phyloP scores from a whole-genome alignment of 2,888 invertebrate species.

The Ernsta delagoae region DNA sequence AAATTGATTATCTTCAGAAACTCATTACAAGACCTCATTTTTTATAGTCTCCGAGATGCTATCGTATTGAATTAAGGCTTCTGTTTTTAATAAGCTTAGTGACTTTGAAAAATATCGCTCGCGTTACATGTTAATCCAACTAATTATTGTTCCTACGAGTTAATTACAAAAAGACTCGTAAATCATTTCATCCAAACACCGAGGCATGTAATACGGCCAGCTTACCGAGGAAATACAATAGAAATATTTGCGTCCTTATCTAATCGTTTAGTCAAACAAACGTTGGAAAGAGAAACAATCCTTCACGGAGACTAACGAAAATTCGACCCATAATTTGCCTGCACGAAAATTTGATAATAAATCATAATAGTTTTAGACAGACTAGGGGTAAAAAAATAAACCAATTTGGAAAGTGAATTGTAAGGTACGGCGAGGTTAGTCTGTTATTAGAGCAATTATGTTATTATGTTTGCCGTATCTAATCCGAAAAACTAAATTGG shows the following conservation, averaged over 20 bases:
- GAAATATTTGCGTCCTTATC: constrained; percentile 64
- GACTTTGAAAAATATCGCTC: constrained; percentile 68
- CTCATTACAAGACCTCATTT: constrained; percentile 15
- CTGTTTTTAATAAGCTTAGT: constrained; percentile 57
- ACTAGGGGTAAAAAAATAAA: constrained; percentile 79
- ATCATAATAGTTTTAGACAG: constrained; percentile 84
- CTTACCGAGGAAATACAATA: constrained; percentile 72
- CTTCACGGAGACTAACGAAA: constrained; percentile 64
- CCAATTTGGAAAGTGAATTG: constrained; percentile 85
- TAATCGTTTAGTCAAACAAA: constrained; percentile 47
- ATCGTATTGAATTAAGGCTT: constrained; percentile 50
- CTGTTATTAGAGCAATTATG: constrained; percentile 85
- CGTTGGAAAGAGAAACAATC: constrained; percentile 65
- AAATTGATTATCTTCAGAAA: constrained; percentile 5
- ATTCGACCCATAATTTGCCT: constrained; percentile 79
- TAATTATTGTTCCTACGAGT: constrained; percentile 71
- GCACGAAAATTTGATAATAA: constrained; percentile 84
- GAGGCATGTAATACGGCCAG: constrained; percentile 66
- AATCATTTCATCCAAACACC: constrained; percentile 72
- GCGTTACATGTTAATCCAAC: constrained; percentile 75
- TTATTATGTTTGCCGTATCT: constrained; percentile 85
- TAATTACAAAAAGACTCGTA: constrained; percentile 76
- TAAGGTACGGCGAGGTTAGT: constrained; percentile 78
- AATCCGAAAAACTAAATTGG: constrained; percentile 85
- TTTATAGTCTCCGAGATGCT: constrained; percentile 12